Evolutionary conservation across 2,113 vertebrate genomes (phyloP).

Genomic region (Hemiprocne comata): DNA sequence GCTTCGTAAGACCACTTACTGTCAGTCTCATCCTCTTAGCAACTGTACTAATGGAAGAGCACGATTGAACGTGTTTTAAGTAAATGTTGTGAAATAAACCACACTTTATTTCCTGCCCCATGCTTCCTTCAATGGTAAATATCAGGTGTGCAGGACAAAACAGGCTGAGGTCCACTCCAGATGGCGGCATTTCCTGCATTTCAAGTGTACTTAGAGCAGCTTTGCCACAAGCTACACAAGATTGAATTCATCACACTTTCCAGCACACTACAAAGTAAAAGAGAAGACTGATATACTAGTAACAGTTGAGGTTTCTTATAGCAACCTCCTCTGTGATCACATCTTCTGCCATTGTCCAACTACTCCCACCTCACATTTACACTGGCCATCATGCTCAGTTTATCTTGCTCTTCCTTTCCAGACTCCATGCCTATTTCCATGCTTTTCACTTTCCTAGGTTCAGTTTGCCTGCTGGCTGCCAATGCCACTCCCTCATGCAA

Average conservation of each 20-base stretch:
- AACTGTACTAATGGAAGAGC: conserved; percentile 27
- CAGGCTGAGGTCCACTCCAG: neutral
- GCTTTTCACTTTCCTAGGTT: neutral
- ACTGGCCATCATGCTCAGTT: conserved; percentile 39
- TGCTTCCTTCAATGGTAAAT: neutral
- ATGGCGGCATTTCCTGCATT: neutral
- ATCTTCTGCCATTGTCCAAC: conserved; percentile 13
- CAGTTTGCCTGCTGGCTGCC: neutral
- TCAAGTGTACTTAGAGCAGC: neutral
- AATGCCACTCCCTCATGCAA: neutral
- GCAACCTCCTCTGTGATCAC: conserved; percentile 61
- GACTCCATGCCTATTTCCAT: neutral
- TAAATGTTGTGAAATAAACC: conserved; percentile 17
- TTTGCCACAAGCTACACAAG: neutral
- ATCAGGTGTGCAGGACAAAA: conserved; percentile 45
- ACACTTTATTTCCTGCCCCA: conserved; percentile 9
- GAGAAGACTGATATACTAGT: conserved; percentile 49
- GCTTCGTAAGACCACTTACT: conserved; percentile 20
- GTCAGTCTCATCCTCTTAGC: conserved; percentile 55
- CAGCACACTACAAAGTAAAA: conserved; percentile 42
- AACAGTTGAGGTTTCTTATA: conserved; percentile 56
- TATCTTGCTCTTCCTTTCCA: conserved; percentile 25
- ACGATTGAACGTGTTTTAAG: conserved; percentile 48
- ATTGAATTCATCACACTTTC: neutral
- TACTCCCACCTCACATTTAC: conserved; percentile 46